Evolutionary conservation across 2,113 vertebrate genomes (phyloP).

Genomic region (Pluvialis apricaria): DNA sequence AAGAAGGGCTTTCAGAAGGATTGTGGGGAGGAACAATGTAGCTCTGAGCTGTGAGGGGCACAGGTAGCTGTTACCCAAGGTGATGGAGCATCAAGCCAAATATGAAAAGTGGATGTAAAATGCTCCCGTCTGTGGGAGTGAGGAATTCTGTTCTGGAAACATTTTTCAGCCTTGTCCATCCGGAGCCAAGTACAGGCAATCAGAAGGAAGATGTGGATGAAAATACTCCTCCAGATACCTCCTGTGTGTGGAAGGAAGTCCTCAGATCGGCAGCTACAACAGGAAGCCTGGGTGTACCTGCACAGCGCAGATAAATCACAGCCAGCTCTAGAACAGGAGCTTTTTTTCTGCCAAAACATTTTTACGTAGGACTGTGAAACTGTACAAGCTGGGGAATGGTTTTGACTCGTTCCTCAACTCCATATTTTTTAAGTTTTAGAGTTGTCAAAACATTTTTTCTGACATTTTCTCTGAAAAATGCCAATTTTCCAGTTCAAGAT

Average conservation of each 20-base stretch:
- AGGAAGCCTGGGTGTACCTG: not conserved
- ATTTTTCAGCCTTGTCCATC: not conserved
- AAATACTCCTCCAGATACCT: not conserved
- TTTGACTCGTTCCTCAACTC: not conserved
- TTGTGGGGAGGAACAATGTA: not conserved
- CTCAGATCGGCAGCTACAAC: not conserved
- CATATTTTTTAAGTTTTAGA: slow-evolving; percentile 4
- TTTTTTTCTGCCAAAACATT: not conserved
- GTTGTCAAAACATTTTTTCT: slow-evolving; percentile 53
- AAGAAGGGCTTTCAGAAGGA: not conserved
- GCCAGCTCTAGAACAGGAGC: not conserved
- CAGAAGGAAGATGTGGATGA: not conserved
- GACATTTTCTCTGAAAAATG: slow-evolving; percentile 52
- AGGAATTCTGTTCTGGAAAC: not conserved
- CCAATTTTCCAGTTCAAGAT: slow-evolving; percentile 13
- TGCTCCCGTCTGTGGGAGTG: not conserved
- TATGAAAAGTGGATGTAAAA: not conserved
- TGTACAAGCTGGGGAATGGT: not conserved
- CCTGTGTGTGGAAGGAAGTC: not conserved
- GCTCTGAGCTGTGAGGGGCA: not conserved
- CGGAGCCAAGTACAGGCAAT: not conserved
- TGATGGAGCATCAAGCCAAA: not conserved
- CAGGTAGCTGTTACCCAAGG: not conserved
- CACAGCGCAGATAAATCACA: not conserved
- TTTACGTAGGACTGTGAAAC: not conserved